Evolutionary conservation across 2,888 invertebrate species (phyloP), one percentile per base, ranked within the genome.

Genomic region (Cephonodes hylas): DNA sequence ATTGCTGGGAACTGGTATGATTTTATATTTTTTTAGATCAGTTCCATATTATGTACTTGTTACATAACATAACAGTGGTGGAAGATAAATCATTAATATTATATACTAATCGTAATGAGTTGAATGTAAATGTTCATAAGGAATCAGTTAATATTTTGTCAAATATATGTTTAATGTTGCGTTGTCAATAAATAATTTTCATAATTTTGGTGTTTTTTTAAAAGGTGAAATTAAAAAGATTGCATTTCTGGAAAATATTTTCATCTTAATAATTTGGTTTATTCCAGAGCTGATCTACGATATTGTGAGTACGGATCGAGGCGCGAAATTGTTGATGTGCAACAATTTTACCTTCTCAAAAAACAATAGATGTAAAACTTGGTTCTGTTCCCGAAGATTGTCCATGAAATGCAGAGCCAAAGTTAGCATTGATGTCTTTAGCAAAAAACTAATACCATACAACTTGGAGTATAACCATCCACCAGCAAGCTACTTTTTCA

Each of bases 331-430:
- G 13, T 20, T 59, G 20, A 22, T 59, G 46, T 15, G 34, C 31
- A 34, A 59, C 31, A 46, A 31, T 1, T 59, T 46, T 8, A 59
- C 59, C 5, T 59, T n/a, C 15, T 45, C 31, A 5, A 45, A 46
- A 22, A 45, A 46, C n/a, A 34, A 13, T 31, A 22, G 22, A 31
- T 44, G 31, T 10, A 34, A 22, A 10, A 46, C 34, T 6, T 59
- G 46, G 59, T 20, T 18, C 13, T 59, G 59, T 46, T 59, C 59
- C 1, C 23, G 45, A 4, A 46, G 31, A 3, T 8, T 34, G 15
- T 46, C 59, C 8, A 44, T 34, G 18, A 59, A 45, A 15, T 59
- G 59, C 15, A 15, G 27, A n/a, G 46, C 59, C 7, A 59, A 59
- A 44, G 18, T 59, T 1, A 18, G 22, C 23, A n/a, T 58, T 4